These are phyloP conservation scores for Pseudoips prasinana DNA, from an alignment of 2,888 invertebrate species.

Conservation along the genomic window DNA sequence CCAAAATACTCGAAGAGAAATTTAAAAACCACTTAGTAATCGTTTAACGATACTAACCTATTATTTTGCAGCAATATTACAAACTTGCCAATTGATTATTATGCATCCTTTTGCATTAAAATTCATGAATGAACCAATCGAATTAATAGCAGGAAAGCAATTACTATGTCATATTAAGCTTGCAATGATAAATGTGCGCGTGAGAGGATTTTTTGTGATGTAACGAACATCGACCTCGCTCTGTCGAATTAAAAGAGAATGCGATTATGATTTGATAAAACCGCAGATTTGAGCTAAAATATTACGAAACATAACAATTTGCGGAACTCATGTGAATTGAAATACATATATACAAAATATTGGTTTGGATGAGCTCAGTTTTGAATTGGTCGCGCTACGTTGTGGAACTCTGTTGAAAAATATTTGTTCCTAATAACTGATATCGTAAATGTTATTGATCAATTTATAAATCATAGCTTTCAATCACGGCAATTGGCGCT, in stretches of 20 bases:
- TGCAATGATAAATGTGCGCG: conserved; percentile 20
- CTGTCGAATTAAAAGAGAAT: conserved; percentile 36
- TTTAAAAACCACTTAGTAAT: too few species aligned
- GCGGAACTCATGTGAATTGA: conserved; percentile 28
- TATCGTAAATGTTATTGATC: too few species aligned
- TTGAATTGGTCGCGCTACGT: too few species aligned
- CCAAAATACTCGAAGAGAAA: too few species aligned
- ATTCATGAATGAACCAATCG: background rate
- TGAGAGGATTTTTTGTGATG: conserved; percentile 32
- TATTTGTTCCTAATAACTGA: too few species aligned
- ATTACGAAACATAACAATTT: conserved; percentile 31
- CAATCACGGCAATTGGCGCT: too few species aligned
- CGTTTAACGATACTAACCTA: too few species aligned
- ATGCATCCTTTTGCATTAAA: background rate
- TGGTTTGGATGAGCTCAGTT: conserved; percentile 1
- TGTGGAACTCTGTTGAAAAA: too few species aligned
- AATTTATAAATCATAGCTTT: too few species aligned
- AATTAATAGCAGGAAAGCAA: background rate
- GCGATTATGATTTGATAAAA: conserved; percentile 40
- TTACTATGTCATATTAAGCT: conserved; percentile 12
- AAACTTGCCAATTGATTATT: background rate
- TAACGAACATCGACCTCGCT: conserved; percentile 31
- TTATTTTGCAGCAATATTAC: too few species aligned
- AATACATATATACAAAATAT: conserved; percentile 25
- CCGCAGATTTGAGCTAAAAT: conserved; percentile 32